Evolutionary conservation across 2,888 invertebrate species (phyloP).

Genomic region (Ptilodon capucinus): DNA sequence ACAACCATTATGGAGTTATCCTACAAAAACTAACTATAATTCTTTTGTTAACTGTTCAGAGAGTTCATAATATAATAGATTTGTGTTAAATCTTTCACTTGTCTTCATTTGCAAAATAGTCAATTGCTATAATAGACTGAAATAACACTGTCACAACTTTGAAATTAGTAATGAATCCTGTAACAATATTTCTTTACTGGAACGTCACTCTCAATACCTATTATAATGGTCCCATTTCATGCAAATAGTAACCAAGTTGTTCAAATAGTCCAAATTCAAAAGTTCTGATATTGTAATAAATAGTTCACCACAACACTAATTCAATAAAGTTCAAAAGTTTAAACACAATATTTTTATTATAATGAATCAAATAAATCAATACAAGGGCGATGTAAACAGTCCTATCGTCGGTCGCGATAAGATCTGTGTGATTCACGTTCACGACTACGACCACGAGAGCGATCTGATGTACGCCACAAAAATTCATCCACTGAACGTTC

Average conservation of each 20-base stretch:
- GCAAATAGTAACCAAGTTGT: slow-evolving; percentile 16
- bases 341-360: slow-evolving; percentile 74
- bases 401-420: slow-evolving; percentile 84
- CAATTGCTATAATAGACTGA: no score
- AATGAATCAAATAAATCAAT: slow-evolving; percentile 62
- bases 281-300: slow-evolving; percentile 37
- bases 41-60: background rate
- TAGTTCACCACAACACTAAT: slow-evolving; percentile 72
- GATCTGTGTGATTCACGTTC: slow-evolving; percentile 82
- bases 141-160: slow-evolving; percentile 18
- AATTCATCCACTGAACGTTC: slow-evolving; percentile 95
- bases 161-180: slow-evolving; percentile 16
- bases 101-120: slow-evolving; percentile 7
- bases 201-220: slow-evolving; percentile 23
- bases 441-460: slow-evolving; percentile 83
- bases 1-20: slow-evolving; percentile 41
- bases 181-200: slow-evolving; percentile 17
- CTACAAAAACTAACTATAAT: background rate
- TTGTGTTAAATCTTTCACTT: slow-evolving; percentile 20
- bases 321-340: slow-evolving; percentile 80
- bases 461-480: slow-evolving; percentile 89
- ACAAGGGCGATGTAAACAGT: slow-evolving; percentile 61
- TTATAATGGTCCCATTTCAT: slow-evolving; percentile 21
- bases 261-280: slow-evolving; percentile 26
- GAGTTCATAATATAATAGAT: slow-evolving; percentile 3